A percentile compares a stretch with the other conserved stretches of the same genome.
Evolutionary conservation across 2,113 vertebrate species (phyloP).

Genomic region (Oncorhynchus keta): DNA sequence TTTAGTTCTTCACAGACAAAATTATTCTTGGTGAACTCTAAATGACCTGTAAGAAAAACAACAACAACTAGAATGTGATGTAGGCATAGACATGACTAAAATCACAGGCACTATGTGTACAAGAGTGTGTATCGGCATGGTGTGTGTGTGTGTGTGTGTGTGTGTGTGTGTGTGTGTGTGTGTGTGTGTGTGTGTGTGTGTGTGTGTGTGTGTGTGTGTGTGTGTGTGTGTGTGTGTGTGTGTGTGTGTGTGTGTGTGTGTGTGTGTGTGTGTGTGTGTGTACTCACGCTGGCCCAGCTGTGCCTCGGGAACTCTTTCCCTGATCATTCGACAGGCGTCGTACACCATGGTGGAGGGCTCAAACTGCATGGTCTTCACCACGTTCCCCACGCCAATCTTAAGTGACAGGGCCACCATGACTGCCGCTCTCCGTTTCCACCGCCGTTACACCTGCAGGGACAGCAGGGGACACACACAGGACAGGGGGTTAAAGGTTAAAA

Average conservation of each 20-base stretch:
- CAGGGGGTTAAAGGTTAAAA: neutral
- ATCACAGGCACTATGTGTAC: neutral
- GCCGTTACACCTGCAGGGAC: constrained; percentile 46
- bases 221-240: neutral
- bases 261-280: neutral
- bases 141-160: neutral
- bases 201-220: neutral
- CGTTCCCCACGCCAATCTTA: constrained; percentile 96
- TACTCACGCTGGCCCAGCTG: constrained; percentile 93
- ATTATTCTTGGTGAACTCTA: too few relatives aligned
- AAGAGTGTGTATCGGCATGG: neutral
- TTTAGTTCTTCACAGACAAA: neutral
- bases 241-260: too few relatives aligned
- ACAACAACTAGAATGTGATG: too few relatives aligned
- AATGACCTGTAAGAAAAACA: too few relatives aligned
- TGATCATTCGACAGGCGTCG: constrained; percentile 93
- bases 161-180: neutral
- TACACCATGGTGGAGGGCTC: constrained; percentile 98
- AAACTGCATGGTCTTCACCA: constrained; percentile 99
- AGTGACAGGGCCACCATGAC: constrained; percentile 97
- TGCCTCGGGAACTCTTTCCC: constrained; percentile 93
- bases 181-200: neutral
- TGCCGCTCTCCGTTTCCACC: constrained; percentile 66
- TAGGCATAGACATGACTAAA: too few relatives aligned
- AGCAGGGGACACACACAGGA: neutral